A percentile compares a stretch with the other conserved stretches of the same genome.
Evolutionary conservation across 2,888 invertebrate species (phyloP).

Genomic region (Mesorhabditis spiculigera): DNA sequence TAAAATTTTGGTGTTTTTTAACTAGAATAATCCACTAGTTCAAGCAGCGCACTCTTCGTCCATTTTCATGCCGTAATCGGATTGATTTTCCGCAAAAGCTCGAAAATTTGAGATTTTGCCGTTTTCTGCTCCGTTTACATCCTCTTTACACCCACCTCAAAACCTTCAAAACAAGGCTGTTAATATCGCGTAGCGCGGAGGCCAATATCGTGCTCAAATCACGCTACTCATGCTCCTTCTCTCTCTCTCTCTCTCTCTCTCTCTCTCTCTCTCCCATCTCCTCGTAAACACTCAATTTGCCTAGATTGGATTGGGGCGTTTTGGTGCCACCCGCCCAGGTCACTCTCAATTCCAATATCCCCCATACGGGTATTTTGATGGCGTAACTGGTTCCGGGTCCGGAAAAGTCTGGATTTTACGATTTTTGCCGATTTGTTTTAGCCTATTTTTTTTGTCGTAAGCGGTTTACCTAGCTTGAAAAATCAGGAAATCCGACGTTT

Average conservation of each 20-base stretch:
- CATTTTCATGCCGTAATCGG: neutral
- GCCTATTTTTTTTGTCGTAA: too few species aligned
- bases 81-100: neutral
- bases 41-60: neutral
- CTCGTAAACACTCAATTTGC: constrained; percentile 12
- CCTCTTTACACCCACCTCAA: constrained; percentile 13
- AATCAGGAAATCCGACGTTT: too few species aligned
- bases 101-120: neutral
- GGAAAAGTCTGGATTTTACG: too few species aligned
- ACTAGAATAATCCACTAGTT: neutral
- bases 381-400: too few species aligned
- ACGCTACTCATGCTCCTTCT: constrained; percentile 8
- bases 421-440: too few species aligned
- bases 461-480: too few species aligned
- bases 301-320: constrained; percentile 9
- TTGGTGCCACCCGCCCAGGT: constrained; percentile 12
- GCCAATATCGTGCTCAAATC: too few species aligned
- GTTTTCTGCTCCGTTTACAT: neutral
- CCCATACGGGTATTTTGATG: constrained; percentile 26
- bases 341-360: constrained; percentile 7
- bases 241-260: constrained; percentile 1
- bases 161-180: constrained; percentile 6
- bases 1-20: constrained; percentile 10
- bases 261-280: constrained; percentile 7
- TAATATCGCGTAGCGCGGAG: neutral